These are phyloP conservation scores for Thymelicus lineola DNA, from an alignment of 2,888 invertebrate genomes.

Conservation along the genomic window DNA sequence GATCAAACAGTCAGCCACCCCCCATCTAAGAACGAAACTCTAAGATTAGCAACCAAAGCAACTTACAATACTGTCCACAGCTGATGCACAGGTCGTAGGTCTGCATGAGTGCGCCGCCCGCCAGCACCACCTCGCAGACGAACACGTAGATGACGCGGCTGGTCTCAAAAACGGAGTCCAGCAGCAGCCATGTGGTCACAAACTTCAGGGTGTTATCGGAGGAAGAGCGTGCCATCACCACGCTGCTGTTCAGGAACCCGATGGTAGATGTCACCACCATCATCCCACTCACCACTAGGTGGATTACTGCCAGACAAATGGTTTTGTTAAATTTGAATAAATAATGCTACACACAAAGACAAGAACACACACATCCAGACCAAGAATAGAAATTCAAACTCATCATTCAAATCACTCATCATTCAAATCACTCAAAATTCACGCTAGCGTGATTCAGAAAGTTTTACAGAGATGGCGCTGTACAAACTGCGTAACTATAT, in stretches of 20 bases:
- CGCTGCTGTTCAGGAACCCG: constrained; percentile 73
- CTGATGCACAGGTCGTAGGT: constrained; percentile 71
- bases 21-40: no score
- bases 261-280: constrained; percentile 68
- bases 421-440: no score
- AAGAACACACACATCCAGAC: no score
- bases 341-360: no score
- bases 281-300: constrained; percentile 70
- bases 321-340: neutral
- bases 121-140: constrained; percentile 66
- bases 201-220: constrained; percentile 60
- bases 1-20: no score
- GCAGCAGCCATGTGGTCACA: constrained; percentile 72
- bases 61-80: constrained; percentile 70
- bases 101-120: constrained; percentile 66
- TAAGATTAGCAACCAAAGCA: neutral
- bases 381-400: no score
- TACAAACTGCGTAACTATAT: no score
- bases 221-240: constrained; percentile 66
- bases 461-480: no score
- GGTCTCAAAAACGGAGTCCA: constrained; percentile 77
- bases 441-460: no score
- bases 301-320: constrained; percentile 57
- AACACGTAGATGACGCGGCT: constrained; percentile 74
- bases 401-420: no score